Evolutionary conservation across 2,797 vertebrate species (phyloP).

Genomic region (Falco biarmicus): DNA sequence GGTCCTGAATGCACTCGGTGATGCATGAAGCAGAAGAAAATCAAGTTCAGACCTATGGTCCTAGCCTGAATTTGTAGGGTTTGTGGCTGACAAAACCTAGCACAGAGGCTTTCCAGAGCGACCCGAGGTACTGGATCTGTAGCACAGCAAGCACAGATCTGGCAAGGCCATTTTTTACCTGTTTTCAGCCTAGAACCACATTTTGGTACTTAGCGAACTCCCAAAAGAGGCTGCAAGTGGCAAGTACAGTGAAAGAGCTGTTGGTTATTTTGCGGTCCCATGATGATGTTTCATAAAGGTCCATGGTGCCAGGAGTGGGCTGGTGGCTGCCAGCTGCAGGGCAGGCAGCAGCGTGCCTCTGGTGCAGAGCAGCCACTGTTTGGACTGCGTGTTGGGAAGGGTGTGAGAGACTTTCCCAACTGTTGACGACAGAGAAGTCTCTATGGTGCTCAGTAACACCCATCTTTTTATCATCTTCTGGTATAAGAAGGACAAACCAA

Average conservation of each 20-base stretch:
- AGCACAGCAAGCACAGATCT: neutral
- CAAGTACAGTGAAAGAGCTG: neutral
- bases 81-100: neutral
- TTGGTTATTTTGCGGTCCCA: neutral
- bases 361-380: neutral
- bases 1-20: neutral
- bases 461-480: neutral
- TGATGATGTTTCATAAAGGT: neutral
- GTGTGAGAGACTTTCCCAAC: neutral
- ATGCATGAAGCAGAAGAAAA: neutral
- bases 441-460: neutral
- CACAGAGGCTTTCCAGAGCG: neutral
- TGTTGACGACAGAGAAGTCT: neutral
- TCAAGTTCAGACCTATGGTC: neutral
- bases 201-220: neutral
- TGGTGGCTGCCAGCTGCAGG: neutral
- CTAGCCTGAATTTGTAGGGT: neutral
- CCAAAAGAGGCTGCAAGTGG: neutral
- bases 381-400: neutral
- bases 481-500: neutral
- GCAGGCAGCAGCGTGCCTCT: neutral
- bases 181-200: neutral
- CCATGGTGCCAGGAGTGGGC: accelerated
- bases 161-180: neutral
- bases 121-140: accelerated